These are phyloP conservation scores for Euzophera pinguis DNA, from an alignment of 2,888 invertebrate species.

Conservation along the genomic window DNA sequence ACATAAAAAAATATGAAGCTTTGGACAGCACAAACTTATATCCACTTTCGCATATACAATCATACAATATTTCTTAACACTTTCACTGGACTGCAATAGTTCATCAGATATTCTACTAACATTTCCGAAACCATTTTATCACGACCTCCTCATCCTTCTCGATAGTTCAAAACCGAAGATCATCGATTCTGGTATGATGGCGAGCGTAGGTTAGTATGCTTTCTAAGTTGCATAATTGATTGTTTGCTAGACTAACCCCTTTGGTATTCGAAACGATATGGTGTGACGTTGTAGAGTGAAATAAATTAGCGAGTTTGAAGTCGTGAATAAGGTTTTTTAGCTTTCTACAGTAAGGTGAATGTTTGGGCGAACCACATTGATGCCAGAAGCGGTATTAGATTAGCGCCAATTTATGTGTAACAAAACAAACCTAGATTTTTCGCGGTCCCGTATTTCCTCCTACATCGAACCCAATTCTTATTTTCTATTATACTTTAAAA, in stretches of 20 bases:
- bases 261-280: constrained; percentile 3
- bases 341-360: not conserved
- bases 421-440: too few species aligned
- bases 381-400: too few species aligned
- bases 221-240: constrained; percentile 5
- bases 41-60: not conserved
- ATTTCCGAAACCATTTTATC: not conserved
- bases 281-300: not conserved
- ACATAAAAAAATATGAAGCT: too few species aligned
- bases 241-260: constrained; percentile 4
- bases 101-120: not conserved
- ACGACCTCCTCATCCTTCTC: not conserved
- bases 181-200: not conserved
- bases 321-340: not conserved
- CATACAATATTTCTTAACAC: not conserved
- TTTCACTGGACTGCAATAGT: not conserved
- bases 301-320: not conserved
- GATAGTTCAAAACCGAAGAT: not conserved
- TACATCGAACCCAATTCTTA: too few species aligned
- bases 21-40: not conserved
- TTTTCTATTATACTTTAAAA: too few species aligned
- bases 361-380: too few species aligned
- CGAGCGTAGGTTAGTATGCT: not conserved
- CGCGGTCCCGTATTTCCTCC: too few species aligned
- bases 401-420: too few species aligned